phyloP scores from a whole-genome alignment of 2,888 invertebrate species.

The Oxycera nigricornis region DNA sequence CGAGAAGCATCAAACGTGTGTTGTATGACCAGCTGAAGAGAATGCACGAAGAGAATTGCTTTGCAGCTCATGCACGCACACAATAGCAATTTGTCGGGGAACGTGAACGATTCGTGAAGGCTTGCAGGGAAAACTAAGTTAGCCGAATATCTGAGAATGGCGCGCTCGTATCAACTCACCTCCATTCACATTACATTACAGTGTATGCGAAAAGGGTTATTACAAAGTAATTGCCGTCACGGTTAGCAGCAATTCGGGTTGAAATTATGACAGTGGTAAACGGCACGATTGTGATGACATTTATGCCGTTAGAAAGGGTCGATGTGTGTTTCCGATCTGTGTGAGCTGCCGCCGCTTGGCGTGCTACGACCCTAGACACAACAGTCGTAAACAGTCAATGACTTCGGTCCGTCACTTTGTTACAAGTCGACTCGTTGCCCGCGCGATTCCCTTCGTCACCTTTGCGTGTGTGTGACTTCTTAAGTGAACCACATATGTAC shows the following conservation, averaged over 20 bases:
- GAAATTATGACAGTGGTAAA: too few relatives aligned
- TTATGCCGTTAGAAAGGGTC: not conserved
- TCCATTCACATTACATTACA: constrained; percentile 28
- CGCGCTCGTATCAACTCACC: constrained; percentile 8
- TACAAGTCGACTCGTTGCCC: not conserved
- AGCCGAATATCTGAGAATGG: constrained; percentile 4
- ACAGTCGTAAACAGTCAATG: not conserved
- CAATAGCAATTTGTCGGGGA: constrained; percentile 1
- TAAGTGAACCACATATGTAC: constrained; percentile 20
- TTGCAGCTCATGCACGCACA: constrained; percentile 4
- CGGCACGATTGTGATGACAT: not conserved
- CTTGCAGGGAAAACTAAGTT: constrained; percentile 30
- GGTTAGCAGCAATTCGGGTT: too few relatives aligned
- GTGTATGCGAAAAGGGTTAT: constrained; percentile 17
- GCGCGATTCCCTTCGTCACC: constrained; percentile 22
- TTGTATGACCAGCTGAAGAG: constrained; percentile 9
- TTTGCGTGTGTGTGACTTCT: constrained; percentile 29
- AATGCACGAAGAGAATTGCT: constrained; percentile 22
- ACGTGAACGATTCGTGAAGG: constrained; percentile 9
- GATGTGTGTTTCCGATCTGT: not conserved
- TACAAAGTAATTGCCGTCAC: constrained; percentile 4
- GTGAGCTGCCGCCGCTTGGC: not conserved
- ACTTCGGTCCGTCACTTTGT: constrained; percentile 6
- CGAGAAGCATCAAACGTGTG: constrained; percentile 1
- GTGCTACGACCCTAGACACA: too few relatives aligned